Evolutionary conservation across 2,797 vertebrate species (phyloP).

Genomic region (Meriones psammophilus): DNA sequence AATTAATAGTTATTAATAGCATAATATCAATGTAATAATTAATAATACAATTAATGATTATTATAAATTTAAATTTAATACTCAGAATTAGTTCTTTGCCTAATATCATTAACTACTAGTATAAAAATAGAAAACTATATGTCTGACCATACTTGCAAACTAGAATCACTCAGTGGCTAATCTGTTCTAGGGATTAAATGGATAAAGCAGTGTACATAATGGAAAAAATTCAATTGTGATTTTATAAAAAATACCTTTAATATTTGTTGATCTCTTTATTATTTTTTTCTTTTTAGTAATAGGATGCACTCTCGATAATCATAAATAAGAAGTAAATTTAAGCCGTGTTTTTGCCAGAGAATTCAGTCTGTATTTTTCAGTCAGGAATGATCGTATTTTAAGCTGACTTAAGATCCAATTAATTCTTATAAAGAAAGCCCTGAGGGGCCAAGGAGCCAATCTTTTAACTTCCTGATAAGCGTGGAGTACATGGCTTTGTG

Average conservation of each 20-base stretch:
- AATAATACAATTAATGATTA: not conserved
- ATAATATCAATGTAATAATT: not conserved
- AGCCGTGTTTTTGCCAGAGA: conserved; percentile 55
- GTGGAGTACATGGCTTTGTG: not conserved
- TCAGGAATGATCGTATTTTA: conserved; percentile 34
- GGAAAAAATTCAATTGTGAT: conserved; percentile 62
- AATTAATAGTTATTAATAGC: not conserved
- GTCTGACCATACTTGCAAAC: not conserved
- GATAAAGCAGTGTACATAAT: conserved; percentile 49
- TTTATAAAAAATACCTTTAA: conserved; percentile 67
- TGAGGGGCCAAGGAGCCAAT: not conserved
- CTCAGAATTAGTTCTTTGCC: conserved; percentile 27
- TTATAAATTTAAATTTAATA: conserved; percentile 33
- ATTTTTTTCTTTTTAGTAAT: not conserved
- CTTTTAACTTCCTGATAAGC: not conserved
- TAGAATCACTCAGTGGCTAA: conserved; percentile 48
- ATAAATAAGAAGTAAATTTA: conserved; percentile 65
- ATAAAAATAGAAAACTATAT: not conserved
- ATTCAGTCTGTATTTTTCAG: conserved; percentile 54
- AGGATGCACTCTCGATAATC: conserved; percentile 59
- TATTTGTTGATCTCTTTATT: conserved; percentile 74
- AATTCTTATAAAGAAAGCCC: conserved; percentile 28
- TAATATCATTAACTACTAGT: not conserved
- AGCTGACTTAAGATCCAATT: conserved; percentile 29
- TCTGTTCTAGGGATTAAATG: conserved; percentile 68